Conservation (phyloP, 2,797 vertebrate species). For the Denticeps clupeoides region DNA sequence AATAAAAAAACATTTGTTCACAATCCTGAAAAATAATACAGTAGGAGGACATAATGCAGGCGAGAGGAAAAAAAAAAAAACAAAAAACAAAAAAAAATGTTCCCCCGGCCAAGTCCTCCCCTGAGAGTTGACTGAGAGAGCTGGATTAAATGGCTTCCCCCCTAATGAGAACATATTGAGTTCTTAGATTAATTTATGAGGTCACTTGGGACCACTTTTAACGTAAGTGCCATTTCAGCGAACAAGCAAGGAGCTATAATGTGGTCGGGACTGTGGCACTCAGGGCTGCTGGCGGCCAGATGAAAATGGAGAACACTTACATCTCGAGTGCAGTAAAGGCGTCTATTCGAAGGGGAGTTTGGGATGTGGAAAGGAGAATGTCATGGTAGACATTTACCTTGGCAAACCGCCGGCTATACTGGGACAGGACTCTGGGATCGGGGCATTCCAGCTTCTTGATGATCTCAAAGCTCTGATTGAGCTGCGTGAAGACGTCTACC, state of each 20-base stretch:
- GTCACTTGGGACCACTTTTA: background rate
- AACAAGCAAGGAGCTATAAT: no score
- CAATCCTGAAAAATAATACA: no score
- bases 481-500: conserved; percentile 97
- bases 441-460: conserved; percentile 96
- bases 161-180: background rate
- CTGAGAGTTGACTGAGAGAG: background rate
- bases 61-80: background rate
- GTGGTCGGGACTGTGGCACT: no score
- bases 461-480: conserved; percentile 98
- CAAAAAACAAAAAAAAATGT: background rate
- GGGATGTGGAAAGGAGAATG: no score
- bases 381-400: no score
- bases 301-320: no score
- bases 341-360: no score
- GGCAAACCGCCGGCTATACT: conserved; percentile 90
- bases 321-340: no score
- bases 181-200: background rate
- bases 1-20: no score
- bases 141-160: background rate
- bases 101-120: background rate
- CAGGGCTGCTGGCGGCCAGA: no score
- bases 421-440: conserved; percentile 80
- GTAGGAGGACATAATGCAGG: no score
- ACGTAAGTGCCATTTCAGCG: no score